Conservation (phyloP, 1,140 invertebrate genomes). For the Centruroides sculpturatus region DNA sequence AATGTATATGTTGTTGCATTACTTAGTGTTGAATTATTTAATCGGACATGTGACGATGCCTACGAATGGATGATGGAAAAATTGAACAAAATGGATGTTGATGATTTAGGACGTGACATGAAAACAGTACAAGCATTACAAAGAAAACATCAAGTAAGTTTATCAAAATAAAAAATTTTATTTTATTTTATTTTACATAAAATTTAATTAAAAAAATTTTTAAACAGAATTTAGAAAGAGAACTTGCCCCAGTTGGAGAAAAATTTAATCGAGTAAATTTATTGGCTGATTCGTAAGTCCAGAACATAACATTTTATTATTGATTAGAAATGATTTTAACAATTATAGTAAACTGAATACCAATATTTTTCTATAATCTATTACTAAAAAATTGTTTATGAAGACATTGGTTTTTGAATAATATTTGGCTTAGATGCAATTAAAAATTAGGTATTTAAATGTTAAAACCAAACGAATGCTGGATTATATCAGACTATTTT, state of each 20-base stretch:
- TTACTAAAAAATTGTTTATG: too few species aligned
- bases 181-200: background rate
- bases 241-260: slow-evolving; percentile 75
- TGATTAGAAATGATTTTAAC: too few species aligned
- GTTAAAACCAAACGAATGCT: too few species aligned
- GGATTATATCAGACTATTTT: too few species aligned
- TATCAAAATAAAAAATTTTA: background rate
- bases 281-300: slow-evolving; percentile 54
- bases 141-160: slow-evolving; percentile 47
- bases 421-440: too few species aligned
- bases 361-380: too few species aligned
- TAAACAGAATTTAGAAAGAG: slow-evolving; percentile 61
- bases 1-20: slow-evolving; percentile 4
- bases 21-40: slow-evolving; percentile 77
- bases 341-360: too few species aligned
- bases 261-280: slow-evolving; percentile 68
- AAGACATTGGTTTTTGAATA: too few species aligned
- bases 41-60: slow-evolving; percentile 82
- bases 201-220: background rate
- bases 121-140: slow-evolving; percentile 82
- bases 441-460: too few species aligned
- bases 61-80: slow-evolving; percentile 90
- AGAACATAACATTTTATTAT: background rate
- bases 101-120: slow-evolving; percentile 61
- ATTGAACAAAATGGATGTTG: slow-evolving; percentile 51